phyloP scores from a whole-genome alignment of 2,888 invertebrate species.

The Micropterix aruncella region DNA sequence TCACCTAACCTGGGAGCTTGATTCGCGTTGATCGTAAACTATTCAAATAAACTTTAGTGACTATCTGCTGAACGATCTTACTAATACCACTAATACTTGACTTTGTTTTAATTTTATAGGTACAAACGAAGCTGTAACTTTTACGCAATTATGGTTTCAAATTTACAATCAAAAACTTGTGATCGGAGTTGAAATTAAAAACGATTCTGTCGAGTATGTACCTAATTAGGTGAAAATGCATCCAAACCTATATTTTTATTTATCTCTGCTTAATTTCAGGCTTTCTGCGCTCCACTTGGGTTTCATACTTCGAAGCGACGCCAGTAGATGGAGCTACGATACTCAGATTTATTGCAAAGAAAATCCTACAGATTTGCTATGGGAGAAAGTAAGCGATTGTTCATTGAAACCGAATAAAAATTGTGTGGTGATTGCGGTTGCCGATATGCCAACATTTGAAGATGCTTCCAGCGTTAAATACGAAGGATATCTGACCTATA shows the following conservation, averaged over 20 bases:
- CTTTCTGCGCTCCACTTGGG: no score
- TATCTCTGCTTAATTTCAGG: no score
- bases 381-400: background rate
- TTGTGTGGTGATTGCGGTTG: background rate
- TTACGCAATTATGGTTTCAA: no score
- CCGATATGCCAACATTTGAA: background rate
- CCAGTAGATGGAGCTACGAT: background rate
- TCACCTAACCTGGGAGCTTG: no score
- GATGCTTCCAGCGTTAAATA: background rate
- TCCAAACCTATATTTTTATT: no score
- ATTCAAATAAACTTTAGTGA: no score
- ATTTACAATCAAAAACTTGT: background rate
- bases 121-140: no score
- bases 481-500: background rate
- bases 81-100: no score
- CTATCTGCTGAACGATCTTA: no score
- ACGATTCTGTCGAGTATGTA: background rate
- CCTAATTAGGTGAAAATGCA: no score
- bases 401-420: background rate
- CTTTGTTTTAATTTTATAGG: no score
- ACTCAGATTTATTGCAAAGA: background rate
- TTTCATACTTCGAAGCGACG: background rate
- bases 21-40: no score
- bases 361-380: background rate
- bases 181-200: background rate